Percentiles rank a stretch among this genome's conserved stretches.
phyloP scores from a whole-genome alignment of 2,888 invertebrate species.

The Diarsia mendica region DNA sequence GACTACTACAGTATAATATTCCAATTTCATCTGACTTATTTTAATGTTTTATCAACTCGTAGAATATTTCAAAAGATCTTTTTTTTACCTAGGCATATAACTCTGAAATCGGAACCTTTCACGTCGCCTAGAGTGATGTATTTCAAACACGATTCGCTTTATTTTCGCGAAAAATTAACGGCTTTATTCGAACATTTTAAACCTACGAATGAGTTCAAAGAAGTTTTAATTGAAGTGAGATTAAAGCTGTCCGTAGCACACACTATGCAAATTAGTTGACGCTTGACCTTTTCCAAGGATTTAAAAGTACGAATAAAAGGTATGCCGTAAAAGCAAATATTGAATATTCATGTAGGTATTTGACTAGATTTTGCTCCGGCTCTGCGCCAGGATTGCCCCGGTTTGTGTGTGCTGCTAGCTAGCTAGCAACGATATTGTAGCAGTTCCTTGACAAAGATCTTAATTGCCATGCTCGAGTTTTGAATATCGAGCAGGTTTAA shows the following conservation, averaged over 20 bases:
- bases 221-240: slow-evolving; percentile 61
- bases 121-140: neutral
- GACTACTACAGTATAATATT: neutral
- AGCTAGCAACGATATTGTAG: slow-evolving; percentile 6
- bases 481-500: slow-evolving; percentile 20
- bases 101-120: neutral
- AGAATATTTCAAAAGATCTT: neutral
- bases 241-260: slow-evolving; percentile 64
- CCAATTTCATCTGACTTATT: neutral
- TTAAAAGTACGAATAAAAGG: slow-evolving; percentile 58
- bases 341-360: slow-evolving; percentile 61
- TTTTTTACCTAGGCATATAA: neutral
- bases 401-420: slow-evolving; percentile 27
- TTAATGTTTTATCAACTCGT: neutral
- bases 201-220: slow-evolving; percentile 47
- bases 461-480: slow-evolving; percentile 7
- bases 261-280: slow-evolving; percentile 62
- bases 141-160: slow-evolving; percentile 29
- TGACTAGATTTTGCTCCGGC: slow-evolving; percentile 45
- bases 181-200: slow-evolving; percentile 35
- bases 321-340: slow-evolving; percentile 58
- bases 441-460: slow-evolving; percentile 18
- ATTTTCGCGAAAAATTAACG: slow-evolving; percentile 37
- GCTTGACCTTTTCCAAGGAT: slow-evolving; percentile 58
- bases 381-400: slow-evolving; percentile 4